Base-by-base conservation (phyloP, 2,113 vertebrate genomes). In the Seriola dumerili region DNA sequence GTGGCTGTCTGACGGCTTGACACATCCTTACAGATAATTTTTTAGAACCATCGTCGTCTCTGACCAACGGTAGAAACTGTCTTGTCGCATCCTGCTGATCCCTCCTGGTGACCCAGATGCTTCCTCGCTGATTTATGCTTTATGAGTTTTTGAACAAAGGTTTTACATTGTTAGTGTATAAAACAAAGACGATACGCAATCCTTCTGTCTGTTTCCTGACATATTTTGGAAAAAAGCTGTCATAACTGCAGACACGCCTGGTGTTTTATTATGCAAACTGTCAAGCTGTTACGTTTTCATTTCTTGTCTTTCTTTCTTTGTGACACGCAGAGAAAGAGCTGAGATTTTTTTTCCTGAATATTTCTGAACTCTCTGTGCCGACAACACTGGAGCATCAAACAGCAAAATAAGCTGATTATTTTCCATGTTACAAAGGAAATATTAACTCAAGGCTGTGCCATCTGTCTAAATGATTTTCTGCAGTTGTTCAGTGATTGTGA, bases 141-240 rank as follows among this genome's bases (percentile, higher is more conserved):
- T 3, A 19, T 12, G n/a, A 66, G 54, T 6, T 61, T 66, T 32
- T 34, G 19, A 66, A 52, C 19, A 71, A 61, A 71, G 64, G 34
- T 44, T 59, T 42, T 52, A 71, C 52, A 57, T 21, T 32, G 34
- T 65, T 21, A 6, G 34, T 12, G 38, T 8, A 19, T 14, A 19
- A 75, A 76, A 66, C 40, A 77, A 46, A 72, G 40, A 5, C 46
- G 10, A 32, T 1, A 8, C 12, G 5, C 10, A 2, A 50, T 63
- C 38, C 12, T 13, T 57, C 21, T 65, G 65, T 34, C 46, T 38
- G 19, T 74, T 77, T 80, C 50, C 50, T 71, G 83, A 77, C 87
- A 83, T 61, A 65, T 85, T 83, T 64, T 58, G 42, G 40, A n/a
- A 36, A 29, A 64, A 58, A 40, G 36, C 77, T 80, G 80, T 85